Percentiles rank a stretch among this genome's conserved stretches.
Evolutionary conservation across 1,140 invertebrate genomes (phyloP).

Genomic region (Aphelinus certus): DNA sequence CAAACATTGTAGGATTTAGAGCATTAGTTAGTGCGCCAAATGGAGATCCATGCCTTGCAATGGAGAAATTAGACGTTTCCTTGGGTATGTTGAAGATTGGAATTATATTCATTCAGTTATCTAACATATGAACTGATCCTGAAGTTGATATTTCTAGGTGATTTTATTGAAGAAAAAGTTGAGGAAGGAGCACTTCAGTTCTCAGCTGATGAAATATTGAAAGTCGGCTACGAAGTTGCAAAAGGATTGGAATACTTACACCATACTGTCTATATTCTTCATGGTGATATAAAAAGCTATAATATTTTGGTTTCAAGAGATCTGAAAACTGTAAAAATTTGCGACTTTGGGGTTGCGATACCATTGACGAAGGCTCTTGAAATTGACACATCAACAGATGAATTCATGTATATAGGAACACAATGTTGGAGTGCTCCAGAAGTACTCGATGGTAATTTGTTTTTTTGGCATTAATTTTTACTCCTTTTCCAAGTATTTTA

Average conservation of each 20-base stretch:
- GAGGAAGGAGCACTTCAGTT: constrained; percentile 70
- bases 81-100: constrained; percentile 59
- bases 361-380: constrained; percentile 74
- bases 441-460: constrained; percentile 65
- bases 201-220: constrained; percentile 71
- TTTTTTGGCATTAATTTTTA: not conserved
- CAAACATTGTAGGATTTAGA: constrained; percentile 85
- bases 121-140: constrained; percentile 41
- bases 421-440: constrained; percentile 82
- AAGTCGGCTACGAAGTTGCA: constrained; percentile 73
- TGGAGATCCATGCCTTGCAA: constrained; percentile 74
- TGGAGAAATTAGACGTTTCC: constrained; percentile 75
- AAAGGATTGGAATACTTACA: constrained; percentile 84
- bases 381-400: constrained; percentile 66
- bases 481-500: not conserved
- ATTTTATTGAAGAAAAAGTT: constrained; percentile 76
- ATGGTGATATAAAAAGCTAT: constrained; percentile 87
- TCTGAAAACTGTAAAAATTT: constrained; percentile 80
- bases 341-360: constrained; percentile 86
- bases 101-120: constrained; percentile 20
- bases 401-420: constrained; percentile 74
- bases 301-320: constrained; percentile 82
- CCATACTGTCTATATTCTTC: constrained; percentile 75
- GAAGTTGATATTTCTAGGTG: constrained; percentile 52
- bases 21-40: constrained; percentile 71